A percentile compares a stretch with the other conserved stretches of the same genome.
Evolutionary conservation across 2,797 vertebrate genomes (phyloP).

Genomic region (Ciconia nigra): DNA sequence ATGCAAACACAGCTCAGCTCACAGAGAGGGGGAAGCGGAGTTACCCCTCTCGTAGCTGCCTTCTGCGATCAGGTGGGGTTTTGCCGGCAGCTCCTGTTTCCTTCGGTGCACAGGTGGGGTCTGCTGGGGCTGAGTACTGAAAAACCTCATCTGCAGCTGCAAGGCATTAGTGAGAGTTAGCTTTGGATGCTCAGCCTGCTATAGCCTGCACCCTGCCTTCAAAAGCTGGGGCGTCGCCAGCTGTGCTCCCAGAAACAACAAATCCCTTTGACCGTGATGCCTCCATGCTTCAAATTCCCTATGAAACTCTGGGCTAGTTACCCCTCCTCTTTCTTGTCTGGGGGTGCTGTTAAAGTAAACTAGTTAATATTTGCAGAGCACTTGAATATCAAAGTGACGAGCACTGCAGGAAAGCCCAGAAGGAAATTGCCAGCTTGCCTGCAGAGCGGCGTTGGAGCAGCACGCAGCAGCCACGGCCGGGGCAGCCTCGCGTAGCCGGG

Average conservation of each 20-base stretch:
- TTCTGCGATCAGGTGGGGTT: fast-evolving
- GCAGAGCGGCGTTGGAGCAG: background rate
- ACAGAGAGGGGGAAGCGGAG: background rate
- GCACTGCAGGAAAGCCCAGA: fast-evolving
- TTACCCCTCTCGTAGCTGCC: background rate
- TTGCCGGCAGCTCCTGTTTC: background rate
- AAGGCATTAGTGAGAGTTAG: background rate
- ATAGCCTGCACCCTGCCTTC: background rate
- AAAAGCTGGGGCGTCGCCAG: background rate
- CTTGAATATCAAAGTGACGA: background rate
- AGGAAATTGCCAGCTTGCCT: background rate
- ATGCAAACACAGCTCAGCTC: background rate
- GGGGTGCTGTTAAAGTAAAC: background rate
- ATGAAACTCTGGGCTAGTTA: background rate
- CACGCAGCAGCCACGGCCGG: fast-evolving
- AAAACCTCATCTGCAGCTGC: background rate
- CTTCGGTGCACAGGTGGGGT: background rate
- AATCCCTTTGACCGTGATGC: background rate
- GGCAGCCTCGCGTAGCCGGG: background rate
- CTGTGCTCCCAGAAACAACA: background rate
- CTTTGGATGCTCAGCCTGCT: background rate
- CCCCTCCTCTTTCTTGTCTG: background rate
- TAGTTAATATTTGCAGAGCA: background rate
- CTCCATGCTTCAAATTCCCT: background rate
- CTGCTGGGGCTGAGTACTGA: background rate